Evolutionary conservation across 2,888 invertebrate genomes (phyloP).

Genomic region (Diabrotica balteata): DNA sequence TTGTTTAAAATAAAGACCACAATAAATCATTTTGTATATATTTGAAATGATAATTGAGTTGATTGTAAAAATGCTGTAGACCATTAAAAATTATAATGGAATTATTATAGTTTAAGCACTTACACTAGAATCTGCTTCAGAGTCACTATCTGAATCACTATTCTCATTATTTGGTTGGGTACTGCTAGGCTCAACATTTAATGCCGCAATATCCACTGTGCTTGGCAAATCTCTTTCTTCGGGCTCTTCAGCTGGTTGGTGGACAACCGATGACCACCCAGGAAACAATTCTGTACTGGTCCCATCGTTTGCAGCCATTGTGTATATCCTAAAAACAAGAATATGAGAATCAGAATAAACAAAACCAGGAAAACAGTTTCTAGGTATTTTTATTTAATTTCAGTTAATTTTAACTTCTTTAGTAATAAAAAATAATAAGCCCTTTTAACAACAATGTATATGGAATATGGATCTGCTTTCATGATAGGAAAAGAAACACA

Average conservation of each 20-base stretch:
- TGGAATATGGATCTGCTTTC: not conserved
- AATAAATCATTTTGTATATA: too few species aligned
- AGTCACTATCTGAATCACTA: conserved; percentile 56
- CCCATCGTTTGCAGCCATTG: conserved; percentile 60
- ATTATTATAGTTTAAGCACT: conserved; percentile 28
- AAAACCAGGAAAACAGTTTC: too few species aligned
- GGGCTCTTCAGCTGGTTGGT: conserved; percentile 67
- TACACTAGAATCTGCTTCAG: conserved; percentile 67
- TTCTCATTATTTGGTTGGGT: conserved; percentile 48
- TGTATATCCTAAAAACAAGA: conserved; percentile 30
- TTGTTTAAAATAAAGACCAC: too few species aligned
- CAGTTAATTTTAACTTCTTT: too few species aligned
- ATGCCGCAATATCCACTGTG: conserved; percentile 72
- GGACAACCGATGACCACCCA: conserved; percentile 67
- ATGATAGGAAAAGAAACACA: too few species aligned
- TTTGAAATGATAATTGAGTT: too few species aligned
- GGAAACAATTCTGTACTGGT: conserved; percentile 58
- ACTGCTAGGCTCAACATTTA: conserved; percentile 63
- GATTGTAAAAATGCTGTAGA: too few species aligned
- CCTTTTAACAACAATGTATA: not conserved
- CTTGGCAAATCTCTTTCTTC: conserved; percentile 70
- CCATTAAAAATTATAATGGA: not conserved
- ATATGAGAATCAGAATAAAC: too few species aligned
- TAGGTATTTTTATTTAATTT: too few species aligned
- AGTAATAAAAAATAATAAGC: too few species aligned